phyloP scores from a whole-genome alignment of 2,888 invertebrate species.

The Lutraria lutraria region DNA sequence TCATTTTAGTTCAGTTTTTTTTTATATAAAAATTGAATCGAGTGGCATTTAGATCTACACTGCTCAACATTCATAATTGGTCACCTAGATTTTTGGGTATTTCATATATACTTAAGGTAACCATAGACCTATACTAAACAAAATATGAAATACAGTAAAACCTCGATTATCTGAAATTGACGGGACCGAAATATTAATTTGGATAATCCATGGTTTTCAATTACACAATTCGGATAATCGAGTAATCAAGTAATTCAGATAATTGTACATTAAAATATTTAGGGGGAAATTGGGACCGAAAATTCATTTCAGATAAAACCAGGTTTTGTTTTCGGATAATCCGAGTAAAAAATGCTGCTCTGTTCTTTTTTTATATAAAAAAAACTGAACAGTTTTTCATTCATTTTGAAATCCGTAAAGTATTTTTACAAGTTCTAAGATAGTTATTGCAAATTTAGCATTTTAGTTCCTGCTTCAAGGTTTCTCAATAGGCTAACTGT shows the following conservation, averaged over 20 bases:
- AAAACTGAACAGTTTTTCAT: background rate
- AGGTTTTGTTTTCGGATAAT: too few relatives aligned
- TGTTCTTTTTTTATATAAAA: background rate
- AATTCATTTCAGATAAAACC: too few relatives aligned
- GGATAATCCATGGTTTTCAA: too few relatives aligned
- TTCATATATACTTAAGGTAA: too few relatives aligned
- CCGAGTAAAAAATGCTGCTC: background rate
- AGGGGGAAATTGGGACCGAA: too few relatives aligned
- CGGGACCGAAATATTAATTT: too few relatives aligned
- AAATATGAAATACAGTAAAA: background rate
- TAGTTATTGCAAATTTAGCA: slow-evolving; percentile 1
- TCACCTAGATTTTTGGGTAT: too few relatives aligned
- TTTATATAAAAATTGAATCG: background rate
- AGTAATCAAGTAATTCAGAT: too few relatives aligned
- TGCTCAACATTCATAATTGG: too few relatives aligned
- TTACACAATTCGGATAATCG: too few relatives aligned
- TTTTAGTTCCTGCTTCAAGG: slow-evolving; percentile 23
- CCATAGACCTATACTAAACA: background rate
- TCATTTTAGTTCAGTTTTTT: slow-evolving; percentile 11
- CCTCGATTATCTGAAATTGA: too few relatives aligned
- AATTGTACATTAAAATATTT: too few relatives aligned
- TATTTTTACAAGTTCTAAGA: background rate
- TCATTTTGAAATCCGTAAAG: slow-evolving; percentile 15
- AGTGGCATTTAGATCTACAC: background rate
- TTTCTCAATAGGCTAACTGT: background rate